Conservation (phyloP, 2,888 invertebrate species). For the Drosophila mimetica region DNA sequence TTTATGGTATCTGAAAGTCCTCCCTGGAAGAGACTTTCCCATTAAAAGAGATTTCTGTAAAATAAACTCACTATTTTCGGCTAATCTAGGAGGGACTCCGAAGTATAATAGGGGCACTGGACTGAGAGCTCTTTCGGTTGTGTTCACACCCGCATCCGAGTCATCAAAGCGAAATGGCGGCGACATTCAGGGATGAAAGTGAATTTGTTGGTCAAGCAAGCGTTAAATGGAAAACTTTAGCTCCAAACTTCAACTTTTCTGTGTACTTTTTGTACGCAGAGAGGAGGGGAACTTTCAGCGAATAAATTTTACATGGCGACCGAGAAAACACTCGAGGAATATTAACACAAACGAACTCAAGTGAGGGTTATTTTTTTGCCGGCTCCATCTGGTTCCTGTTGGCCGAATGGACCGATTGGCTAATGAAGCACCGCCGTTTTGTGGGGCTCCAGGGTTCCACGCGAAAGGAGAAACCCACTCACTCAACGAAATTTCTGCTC, state of each 20-base stretch:
- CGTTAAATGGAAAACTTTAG: slow-evolving; percentile 64
- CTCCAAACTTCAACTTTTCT: slow-evolving; percentile 39
- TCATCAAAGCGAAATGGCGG: slow-evolving; percentile 51
- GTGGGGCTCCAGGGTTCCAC: background rate
- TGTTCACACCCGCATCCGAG: slow-evolving; percentile 36
- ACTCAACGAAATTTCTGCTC: slow-evolving; percentile 31
- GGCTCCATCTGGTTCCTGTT: slow-evolving; percentile 16
- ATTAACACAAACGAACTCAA: slow-evolving; percentile 60
- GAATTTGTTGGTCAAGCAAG: slow-evolving; percentile 61
- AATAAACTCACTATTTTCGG: slow-evolving; percentile 6
- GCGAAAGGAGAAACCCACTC: background rate
- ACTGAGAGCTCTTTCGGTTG: slow-evolving; percentile 12
- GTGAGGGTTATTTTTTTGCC: slow-evolving; percentile 18
- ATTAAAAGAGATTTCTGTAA: background rate
- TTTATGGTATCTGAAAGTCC: background rate
- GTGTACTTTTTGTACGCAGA: slow-evolving; percentile 15
- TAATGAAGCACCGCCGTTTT: slow-evolving; percentile 29
- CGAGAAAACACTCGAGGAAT: slow-evolving; percentile 64
- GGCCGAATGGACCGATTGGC: slow-evolving; percentile 30
- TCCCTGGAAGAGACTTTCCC: background rate
- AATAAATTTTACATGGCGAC: slow-evolving; percentile 66
- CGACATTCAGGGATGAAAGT: slow-evolving; percentile 54
- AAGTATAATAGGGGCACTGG: slow-evolving; percentile 6
- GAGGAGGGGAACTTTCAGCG: slow-evolving; percentile 24
- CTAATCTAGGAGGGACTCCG: slow-evolving; percentile 1